Conservation (phyloP, 37 sponge, comb jelly and placozoan genomes). For the Chondrilla cf. caribensis region DNA sequence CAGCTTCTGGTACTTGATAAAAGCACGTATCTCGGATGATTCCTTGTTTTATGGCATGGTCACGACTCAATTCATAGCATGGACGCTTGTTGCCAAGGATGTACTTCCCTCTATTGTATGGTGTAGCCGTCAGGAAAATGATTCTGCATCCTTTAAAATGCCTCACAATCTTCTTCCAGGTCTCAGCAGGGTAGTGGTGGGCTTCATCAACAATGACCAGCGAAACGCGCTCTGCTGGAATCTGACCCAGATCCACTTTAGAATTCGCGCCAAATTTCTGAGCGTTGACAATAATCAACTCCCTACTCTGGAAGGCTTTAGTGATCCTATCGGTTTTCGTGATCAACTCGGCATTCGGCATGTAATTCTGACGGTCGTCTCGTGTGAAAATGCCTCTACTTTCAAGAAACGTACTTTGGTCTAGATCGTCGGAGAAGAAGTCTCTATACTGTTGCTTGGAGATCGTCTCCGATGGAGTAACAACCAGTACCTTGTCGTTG, state of each 20-base stretch:
- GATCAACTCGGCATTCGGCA: background rate
- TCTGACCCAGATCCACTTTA: background rate
- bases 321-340: background rate
- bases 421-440: background rate
- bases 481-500: background rate
- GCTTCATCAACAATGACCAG: conserved; percentile 42
- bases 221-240: background rate
- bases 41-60: background rate
- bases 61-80: background rate
- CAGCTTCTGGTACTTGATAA: background rate
- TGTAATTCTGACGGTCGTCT: background rate
- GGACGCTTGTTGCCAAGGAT: background rate
- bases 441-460: conserved; percentile 12
- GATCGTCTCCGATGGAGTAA: conserved; percentile 29
- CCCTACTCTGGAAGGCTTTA: background rate
- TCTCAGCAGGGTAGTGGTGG: conserved; percentile 34
- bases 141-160: background rate
- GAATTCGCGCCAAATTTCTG: conserved; percentile 1
- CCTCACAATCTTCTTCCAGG: conserved; percentile 17
- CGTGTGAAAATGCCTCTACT: background rate
- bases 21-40: background rate
- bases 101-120: conserved; percentile 20
- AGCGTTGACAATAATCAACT: background rate
- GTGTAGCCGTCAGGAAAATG: conserved; percentile 21
- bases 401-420: background rate